A percentile compares a stretch with the other conserved stretches of the same genome.
These are phyloP conservation scores for Neosilurus mollespiculum DNA, from an alignment of 2,797 vertebrate genomes.

Conservation along the genomic window DNA sequence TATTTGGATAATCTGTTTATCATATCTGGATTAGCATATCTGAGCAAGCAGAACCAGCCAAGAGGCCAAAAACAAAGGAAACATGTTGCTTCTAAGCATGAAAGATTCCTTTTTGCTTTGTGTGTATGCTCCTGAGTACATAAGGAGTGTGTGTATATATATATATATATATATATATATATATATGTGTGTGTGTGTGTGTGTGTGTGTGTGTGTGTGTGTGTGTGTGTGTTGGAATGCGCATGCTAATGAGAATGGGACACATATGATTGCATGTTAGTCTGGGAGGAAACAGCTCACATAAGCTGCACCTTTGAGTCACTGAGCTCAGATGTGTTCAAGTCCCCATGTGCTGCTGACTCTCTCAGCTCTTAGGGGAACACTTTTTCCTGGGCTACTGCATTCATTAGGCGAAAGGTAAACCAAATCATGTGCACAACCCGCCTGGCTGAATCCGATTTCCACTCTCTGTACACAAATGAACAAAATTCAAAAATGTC, in stretches of 20 bases:
- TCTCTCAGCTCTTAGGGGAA: slow-evolving; percentile 57
- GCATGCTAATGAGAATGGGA: slow-evolving; percentile 36
- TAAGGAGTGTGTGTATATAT: too few species aligned
- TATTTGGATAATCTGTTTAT: slow-evolving; percentile 8
- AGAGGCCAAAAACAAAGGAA: slow-evolving; percentile 60
- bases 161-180: too few species aligned
- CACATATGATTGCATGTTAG: slow-evolving; percentile 29
- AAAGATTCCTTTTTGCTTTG: slow-evolving; percentile 45
- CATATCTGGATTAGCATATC: slow-evolving; percentile 52
- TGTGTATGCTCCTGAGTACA: slow-evolving; percentile 48
- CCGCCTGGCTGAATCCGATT: slow-evolving; percentile 26
- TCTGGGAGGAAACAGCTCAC: slow-evolving; percentile 64
- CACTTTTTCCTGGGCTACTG: slow-evolving; percentile 69
- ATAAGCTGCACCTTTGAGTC: slow-evolving; percentile 78
- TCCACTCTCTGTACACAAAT: slow-evolving; percentile 9
- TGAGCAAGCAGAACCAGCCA: slow-evolving; percentile 60
- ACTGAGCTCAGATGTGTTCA: slow-evolving; percentile 56
- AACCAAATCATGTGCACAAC: slow-evolving; percentile 76
- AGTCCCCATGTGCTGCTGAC: slow-evolving; percentile 67
- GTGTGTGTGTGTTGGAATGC: slow-evolving; percentile 47
- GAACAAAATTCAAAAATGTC: slow-evolving; percentile 24
- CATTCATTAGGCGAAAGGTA: slow-evolving; percentile 87
- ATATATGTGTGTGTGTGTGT: not conserved
- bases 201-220: not conserved
- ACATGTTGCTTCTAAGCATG: slow-evolving; percentile 61